Evolutionary conservation across 2,888 invertebrate species (phyloP), one percentile per base, ranked within the genome.

Genomic region (Epinotia ramella): DNA sequence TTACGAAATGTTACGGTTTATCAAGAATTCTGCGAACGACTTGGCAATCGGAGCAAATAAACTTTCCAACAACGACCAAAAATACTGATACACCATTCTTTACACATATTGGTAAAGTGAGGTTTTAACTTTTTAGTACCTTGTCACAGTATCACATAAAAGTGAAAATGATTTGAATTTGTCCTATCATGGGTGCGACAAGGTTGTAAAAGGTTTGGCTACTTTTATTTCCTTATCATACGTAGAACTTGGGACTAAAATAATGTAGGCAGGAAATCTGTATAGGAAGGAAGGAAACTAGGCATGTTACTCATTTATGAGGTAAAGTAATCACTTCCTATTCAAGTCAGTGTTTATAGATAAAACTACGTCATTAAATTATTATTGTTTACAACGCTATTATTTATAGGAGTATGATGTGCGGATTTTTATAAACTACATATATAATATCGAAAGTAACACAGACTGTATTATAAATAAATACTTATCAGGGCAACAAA

Each of bases 261-360:
- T n/a, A 65, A 49, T 24, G 16, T 20, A 49, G 3, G 46, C 46
- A 49, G 49, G 7, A 46, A 46, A 64, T n/a, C n/a, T 53, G n/a
- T 7, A 44, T 64, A 60, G 24, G 60, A 44, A 64, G 63, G 20
- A 63, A 63, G 64, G 46, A 64, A 46, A 46, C 20, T 12, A 44
- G 18, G 9, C 13, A 20, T 44, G 44, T 64, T 20, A 44, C 64
- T 64, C 64, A 46, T 64, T 64, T 24, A 62, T n/a, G n/a, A 64
- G 20, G 7, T 20, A 44, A 40, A 40, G 20, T 12, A 28, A 5
- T 24, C 6, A 20, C 24, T 46, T 65, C 20, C 12, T 46, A 44
- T 13, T 7, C 2, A n/a, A 62, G 62, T 62, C 62, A n/a, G 49
- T 46, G 4, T 46, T 13, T 63, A 18, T 44, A 18, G 40, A 49